Evolutionary conservation across 2,797 vertebrate species (phyloP).

Genomic region (Clarias laeviceps): DNA sequence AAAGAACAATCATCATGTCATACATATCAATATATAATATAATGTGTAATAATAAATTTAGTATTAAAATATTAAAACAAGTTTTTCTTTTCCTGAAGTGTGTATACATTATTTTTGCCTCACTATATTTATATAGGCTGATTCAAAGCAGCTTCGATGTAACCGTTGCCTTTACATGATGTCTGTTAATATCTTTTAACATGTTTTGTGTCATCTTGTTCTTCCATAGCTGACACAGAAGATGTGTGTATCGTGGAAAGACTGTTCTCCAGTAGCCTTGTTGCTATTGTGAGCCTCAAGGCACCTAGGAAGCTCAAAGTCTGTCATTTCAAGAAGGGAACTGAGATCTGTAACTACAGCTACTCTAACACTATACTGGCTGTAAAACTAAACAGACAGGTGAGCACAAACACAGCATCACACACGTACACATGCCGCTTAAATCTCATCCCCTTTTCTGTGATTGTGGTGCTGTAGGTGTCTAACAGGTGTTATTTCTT

Average conservation of each 20-base stretch:
- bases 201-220: not conserved
- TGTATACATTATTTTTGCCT: too few relatives aligned
- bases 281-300: constrained; percentile 98
- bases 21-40: too few relatives aligned
- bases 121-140: not conserved
- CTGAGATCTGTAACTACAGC: constrained; percentile 99
- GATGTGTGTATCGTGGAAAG: constrained; percentile 98
- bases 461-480: not conserved
- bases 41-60: too few relatives aligned
- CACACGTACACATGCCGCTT: not conserved
- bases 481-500: constrained; percentile 6
- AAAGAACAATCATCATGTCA: too few relatives aligned
- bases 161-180: not conserved
- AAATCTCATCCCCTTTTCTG: not conserved
- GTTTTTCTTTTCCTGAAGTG: too few relatives aligned
- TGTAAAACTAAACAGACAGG: constrained; percentile 97
- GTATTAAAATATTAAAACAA: too few relatives aligned
- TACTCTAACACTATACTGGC: constrained; percentile 98
- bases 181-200: too few relatives aligned
- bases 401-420: constrained; percentile 52
- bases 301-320: constrained; percentile 97
- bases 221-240: constrained; percentile 87
- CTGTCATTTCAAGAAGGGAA: constrained; percentile 99
- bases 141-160: not conserved
- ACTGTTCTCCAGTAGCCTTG: constrained; percentile 95